Conservation (phyloP, 2,888 invertebrate species). For the Notodonta dromedarius region DNA sequence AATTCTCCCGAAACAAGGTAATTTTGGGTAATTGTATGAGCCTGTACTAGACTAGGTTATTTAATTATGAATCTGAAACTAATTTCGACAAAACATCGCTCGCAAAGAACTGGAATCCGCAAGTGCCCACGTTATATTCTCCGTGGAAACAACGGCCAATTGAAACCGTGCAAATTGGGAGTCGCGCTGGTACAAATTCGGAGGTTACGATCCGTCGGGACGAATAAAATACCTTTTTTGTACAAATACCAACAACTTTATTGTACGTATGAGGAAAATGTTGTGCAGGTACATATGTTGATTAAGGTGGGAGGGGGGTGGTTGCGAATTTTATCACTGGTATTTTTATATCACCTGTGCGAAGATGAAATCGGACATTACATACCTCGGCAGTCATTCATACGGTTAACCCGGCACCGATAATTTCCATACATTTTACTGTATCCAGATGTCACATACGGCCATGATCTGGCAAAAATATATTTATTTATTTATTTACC, state of each 20-base stretch:
- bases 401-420: too few relatives aligned
- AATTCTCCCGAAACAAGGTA: background rate
- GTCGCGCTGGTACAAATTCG: slow-evolving; percentile 35
- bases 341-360: slow-evolving; percentile 31
- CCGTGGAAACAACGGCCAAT: slow-evolving; percentile 38
- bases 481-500: too few relatives aligned
- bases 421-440: too few relatives aligned
- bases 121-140: slow-evolving; percentile 22
- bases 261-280: slow-evolving; percentile 39
- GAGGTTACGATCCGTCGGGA: slow-evolving; percentile 41
- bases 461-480: too few relatives aligned
- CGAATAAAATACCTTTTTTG: slow-evolving; percentile 51
- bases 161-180: slow-evolving; percentile 44
- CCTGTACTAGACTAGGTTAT: background rate
- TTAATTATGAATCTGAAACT: slow-evolving; percentile 15
- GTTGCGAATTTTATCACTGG: slow-evolving; percentile 42
- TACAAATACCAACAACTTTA: slow-evolving; percentile 48
- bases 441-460: too few relatives aligned
- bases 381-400: background rate
- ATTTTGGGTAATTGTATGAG: background rate
- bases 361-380: slow-evolving; percentile 40
- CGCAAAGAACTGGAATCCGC: slow-evolving; percentile 11
- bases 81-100: slow-evolving; percentile 17
- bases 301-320: slow-evolving; percentile 42
- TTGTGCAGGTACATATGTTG: slow-evolving; percentile 46